Base-by-base conservation (phyloP, 2,113 vertebrate genomes). In the Brachyhypopomus gauderio region DNA sequence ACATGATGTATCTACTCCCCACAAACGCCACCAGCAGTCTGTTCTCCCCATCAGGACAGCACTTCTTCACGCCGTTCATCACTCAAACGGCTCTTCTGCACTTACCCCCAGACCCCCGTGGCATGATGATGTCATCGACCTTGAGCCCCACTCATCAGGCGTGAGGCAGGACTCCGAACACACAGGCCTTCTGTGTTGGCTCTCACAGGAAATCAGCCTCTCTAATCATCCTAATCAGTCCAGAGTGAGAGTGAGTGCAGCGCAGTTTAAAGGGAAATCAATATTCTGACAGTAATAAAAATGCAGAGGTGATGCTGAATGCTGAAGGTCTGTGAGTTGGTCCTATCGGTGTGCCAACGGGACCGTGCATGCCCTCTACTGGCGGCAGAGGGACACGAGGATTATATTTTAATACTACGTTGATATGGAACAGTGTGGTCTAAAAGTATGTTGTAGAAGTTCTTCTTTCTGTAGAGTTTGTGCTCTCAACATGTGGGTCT, bases 41-140 rank as follows among this genome's bases (percentile, higher is more conserved):
- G 89, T 87, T 90, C 91, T 89, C 73, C 87, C 86, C 86, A 89
- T 90, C 85, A 62, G 73, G 59, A 77, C 79, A 56, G 89, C 30
- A 30, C 2, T 3, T 30, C 30, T 30, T 3, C 30, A 2, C 30
- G 30, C 30, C 60, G 87, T 20, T 78, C 2, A n/a, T 25, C 19
- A 30, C 48, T 34, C 82, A 1, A 11, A 83, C 86, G 87, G 89
- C 83, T 83, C 86, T 86, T 89, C 87, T 89, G 87, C 63, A 56
- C 76, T 78, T 58, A 55, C 36, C 56, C 56, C 22, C 66, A 48
- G 12, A 60, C 36, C 4, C 71, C 19, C 27, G 30, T 36, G 25
- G 55, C 25, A 52, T 20, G n/a, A 30, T 52, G 23, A 71, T 64
- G 1, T 60, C 73, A 75, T 22, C 23, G n/a, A 63, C 27, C 73